Evolutionary conservation across 2,888 invertebrate species (phyloP), one percentile per base, ranked within the genome.

Genomic region (Acleris laterana): DNA sequence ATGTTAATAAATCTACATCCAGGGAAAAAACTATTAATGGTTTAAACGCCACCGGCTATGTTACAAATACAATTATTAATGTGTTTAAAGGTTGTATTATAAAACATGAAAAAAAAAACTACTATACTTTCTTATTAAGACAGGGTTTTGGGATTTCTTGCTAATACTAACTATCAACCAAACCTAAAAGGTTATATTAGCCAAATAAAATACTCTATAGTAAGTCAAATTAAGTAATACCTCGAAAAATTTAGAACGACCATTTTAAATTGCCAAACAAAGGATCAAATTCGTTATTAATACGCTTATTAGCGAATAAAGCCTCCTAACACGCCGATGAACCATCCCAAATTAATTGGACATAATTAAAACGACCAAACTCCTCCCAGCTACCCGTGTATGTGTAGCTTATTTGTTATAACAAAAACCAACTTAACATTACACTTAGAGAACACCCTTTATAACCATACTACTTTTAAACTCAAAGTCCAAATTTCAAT

Each of bases 301-400:
- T 74, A 71, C 73, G 71, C 65, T 69, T 59, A 62, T 77, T 74
- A 79, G 71, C 75, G 73, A 74, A 75, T 75, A 78, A 77, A 83
- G 85, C 81, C 78, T 79, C 71, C 42, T 61, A 83, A 85, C 85
- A 85, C 81, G 79, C 80, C 77, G 83, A 83, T 77, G 80, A 78
- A 82, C 87, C 87, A 82, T 89, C 80, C 80, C 77, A 71, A 90
- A 90, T 92, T 91, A 90, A 91, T 92, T 88, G 82, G 90, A 91
- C 91, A 89, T 90, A 91, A 91, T 93, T 93, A 93, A 90, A 90
- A 92, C 89, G 89, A 84, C 87, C 87, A 88, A 87, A 89, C 90
- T 87, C 86, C 87, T 81, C 84, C 84, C 86, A 83, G 84, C 87
- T 88, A 82, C 87, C 84, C 81, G 83, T 83, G 83, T 82, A 78